Percentiles rank a stretch among this genome's conserved stretches.
Conservation (phyloP, 1,140 invertebrate genomes). For the Drosophila kepulauana region DNA sequence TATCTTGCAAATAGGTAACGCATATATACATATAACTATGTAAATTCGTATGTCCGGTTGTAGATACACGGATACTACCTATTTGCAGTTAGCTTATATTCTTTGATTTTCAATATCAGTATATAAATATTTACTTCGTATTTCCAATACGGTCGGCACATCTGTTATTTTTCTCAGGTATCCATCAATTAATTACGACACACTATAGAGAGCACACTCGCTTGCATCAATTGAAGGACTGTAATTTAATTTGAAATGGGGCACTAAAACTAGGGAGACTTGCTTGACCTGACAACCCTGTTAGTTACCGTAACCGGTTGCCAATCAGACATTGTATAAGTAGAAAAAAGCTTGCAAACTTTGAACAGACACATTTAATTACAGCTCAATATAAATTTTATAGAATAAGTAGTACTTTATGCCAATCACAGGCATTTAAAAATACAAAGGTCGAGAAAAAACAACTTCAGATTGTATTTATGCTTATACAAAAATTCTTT, state of each 20-base stretch:
- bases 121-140: not conserved
- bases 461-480: constrained; percentile 15
- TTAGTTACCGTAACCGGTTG: constrained; percentile 8
- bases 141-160: constrained; percentile 1
- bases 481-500: constrained; percentile 15
- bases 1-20: not conserved
- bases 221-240: not conserved
- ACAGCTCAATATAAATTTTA: constrained; percentile 13
- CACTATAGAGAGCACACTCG: not conserved
- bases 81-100: constrained; percentile 3
- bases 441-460: constrained; percentile 37
- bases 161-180: constrained; percentile 30
- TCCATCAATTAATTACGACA: constrained; percentile 6
- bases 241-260: constrained; percentile 1
- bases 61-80: not conserved
- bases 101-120: too few species aligned
- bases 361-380: constrained; percentile 29
- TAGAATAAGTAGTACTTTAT: constrained; percentile 16
- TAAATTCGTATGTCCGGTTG: not conserved
- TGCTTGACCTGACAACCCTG: constrained; percentile 18
- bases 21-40: not conserved
- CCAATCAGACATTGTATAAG: constrained; percentile 26
- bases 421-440: constrained; percentile 10
- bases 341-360: not conserved
- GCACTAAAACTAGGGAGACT: not conserved